Evolutionary conservation across 2,113 vertebrate species (phyloP).

Genomic region (Panthera leo): DNA sequence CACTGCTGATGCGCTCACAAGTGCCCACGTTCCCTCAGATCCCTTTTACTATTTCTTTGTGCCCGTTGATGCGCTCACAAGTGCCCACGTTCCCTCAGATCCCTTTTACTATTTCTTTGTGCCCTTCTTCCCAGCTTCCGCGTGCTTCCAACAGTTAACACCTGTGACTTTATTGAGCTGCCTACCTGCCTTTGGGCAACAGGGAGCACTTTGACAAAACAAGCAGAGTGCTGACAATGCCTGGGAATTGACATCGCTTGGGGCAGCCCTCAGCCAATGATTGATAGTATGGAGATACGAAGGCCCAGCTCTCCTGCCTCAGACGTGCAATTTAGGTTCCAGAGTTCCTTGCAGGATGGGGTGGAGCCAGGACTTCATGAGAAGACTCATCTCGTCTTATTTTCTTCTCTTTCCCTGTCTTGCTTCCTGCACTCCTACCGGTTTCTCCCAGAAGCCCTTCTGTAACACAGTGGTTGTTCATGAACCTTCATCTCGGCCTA

Average conservation of each 20-base stretch:
- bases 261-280: background rate
- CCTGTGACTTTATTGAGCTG: background rate
- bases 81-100: background rate
- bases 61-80: background rate
- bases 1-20: background rate
- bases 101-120: background rate
- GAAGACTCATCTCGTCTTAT: background rate
- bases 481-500: background rate
- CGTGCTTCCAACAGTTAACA: background rate
- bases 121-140: background rate
- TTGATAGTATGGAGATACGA: background rate
- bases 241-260: background rate
- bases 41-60: background rate
- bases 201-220: slow-evolving; percentile 21
- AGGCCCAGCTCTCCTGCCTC: background rate
- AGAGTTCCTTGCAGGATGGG: background rate
- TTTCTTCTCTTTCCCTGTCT: background rate
- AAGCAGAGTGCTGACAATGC: background rate
- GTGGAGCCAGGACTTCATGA: background rate
- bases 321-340: background rate
- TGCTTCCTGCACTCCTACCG: background rate
- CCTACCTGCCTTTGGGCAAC: background rate
- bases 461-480: background rate
- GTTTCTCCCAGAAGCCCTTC: background rate
- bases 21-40: background rate